Percentiles rank a stretch among this genome's conserved stretches.
Conservation (phyloP, 2,113 vertebrate species). For the Ginglymostoma cirratum region DNA sequence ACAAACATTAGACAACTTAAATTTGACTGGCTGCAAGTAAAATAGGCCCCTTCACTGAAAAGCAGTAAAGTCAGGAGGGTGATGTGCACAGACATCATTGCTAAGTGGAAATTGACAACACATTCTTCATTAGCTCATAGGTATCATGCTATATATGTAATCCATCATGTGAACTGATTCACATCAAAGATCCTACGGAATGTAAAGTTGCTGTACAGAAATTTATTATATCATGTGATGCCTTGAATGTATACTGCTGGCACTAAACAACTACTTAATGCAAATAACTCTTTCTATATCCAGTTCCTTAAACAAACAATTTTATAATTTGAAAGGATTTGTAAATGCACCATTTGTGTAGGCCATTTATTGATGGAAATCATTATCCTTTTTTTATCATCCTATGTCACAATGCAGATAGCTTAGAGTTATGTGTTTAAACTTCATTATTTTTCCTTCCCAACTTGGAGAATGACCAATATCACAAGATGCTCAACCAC, state of each 20-base stretch:
- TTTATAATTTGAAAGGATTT: not conserved
- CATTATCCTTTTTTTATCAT: not conserved
- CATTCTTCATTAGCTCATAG: not conserved
- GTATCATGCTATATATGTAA: not conserved
- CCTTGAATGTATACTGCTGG: not conserved
- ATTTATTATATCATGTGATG: not conserved
- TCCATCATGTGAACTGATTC: not conserved
- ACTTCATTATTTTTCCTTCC: not conserved
- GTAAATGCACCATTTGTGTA: not conserved
- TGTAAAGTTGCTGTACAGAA: not conserved
- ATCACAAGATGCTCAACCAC: not conserved
- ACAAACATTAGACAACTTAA: constrained; percentile 48
- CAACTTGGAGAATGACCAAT: not conserved
- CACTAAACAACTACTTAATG: not conserved
- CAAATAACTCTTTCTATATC: not conserved
- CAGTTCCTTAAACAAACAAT: not conserved
- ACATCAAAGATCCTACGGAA: not conserved
- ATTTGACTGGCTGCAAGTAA: constrained; percentile 23
- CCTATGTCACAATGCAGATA: not conserved
- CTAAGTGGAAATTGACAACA: not conserved
- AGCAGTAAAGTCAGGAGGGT: not conserved
- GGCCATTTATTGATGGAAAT: not conserved
- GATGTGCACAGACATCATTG: not conserved
- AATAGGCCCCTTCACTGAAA: constrained; percentile 17
- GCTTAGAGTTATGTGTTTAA: not conserved